Evolutionary conservation across 2,888 invertebrate species (phyloP).

Genomic region (Eurytoma adleriae): DNA sequence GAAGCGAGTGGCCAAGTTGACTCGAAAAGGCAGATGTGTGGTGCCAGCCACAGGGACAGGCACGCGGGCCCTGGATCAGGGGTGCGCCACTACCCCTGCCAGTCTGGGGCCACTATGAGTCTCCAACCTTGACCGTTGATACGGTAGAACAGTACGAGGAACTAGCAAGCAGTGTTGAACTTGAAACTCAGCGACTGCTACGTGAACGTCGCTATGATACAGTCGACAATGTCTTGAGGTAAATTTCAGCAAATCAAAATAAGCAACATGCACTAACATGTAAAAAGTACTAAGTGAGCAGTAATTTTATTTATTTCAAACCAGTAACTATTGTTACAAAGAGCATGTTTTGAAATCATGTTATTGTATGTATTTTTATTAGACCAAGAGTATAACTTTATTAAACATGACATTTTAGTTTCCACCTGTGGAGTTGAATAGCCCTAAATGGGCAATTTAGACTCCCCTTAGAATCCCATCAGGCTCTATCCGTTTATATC

Average conservation of each 20-base stretch:
- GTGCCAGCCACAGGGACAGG: slow-evolving; percentile 76
- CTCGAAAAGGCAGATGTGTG: slow-evolving; percentile 83
- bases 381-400: no score
- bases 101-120: slow-evolving; percentile 81
- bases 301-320: no score
- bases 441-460: no score
- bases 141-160: slow-evolving; percentile 85
- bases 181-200: slow-evolving; percentile 87
- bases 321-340: no score
- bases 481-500: no score
- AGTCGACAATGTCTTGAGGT: slow-evolving; percentile 88
- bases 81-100: slow-evolving; percentile 87
- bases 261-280: no score
- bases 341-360: no score
- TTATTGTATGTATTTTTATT: background rate
- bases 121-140: slow-evolving; percentile 77
- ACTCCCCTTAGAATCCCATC: no score
- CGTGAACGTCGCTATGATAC: slow-evolving; percentile 93
- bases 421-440: no score
- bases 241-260: slow-evolving; percentile 46
- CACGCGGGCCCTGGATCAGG: slow-evolving; percentile 80
- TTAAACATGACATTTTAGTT: no score
- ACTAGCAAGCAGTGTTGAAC: slow-evolving; percentile 87
- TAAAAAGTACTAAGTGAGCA: no score
- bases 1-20: slow-evolving; percentile 98